Base-by-base conservation (phyloP, 2,113 vertebrate genomes). In the Ctenodactylus gundi region DNA sequence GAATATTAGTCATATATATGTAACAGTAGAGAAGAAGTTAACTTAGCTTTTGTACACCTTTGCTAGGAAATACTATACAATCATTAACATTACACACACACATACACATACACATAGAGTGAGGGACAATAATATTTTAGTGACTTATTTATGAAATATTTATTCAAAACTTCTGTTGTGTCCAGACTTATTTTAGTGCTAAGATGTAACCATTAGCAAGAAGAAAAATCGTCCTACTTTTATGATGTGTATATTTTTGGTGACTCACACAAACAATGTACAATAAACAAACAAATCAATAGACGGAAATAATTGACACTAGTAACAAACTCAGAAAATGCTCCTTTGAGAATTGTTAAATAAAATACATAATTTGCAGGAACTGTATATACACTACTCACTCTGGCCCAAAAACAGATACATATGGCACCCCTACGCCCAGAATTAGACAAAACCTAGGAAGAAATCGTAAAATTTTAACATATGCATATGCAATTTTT, bases 401-500 rank as follows among this genome's bases (percentile, higher is more conserved):
- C 8, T n/a, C 41, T 23, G 36, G 3, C n/a, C 34, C 36, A 85
- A 4, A 68, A 34, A 73, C 25, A 68, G 41, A 91, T 3, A 80
- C 27, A 85, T n/a, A 34, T 6, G n/a, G 21, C 14, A 85, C 3
- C 4, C n/a, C 36, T 65, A 78, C 2, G 65, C 11, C 55, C 46
- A 78, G 34, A 94, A 46, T 77, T 85, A 91, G 75, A 76, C 80
- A 94, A 85, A 76, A 27, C 15, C 20, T 20, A 34, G 12, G 72
- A 75, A 91, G 86, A 97, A 93, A 44, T 62, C n/a, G 31, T 18
- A 84, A 86, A 90, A 90, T 70, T 76, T 41, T 87, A 68, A 89
- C 60, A 83, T 65, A 60, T 73, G 55, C 75, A 90, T 84, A 72
- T 81, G 80, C 49, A 84, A 84, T 29, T 87, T 95, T 94, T 93